phyloP scores from a whole-genome alignment of 2,888 invertebrate genomes.

The Coremacera marginata region DNA sequence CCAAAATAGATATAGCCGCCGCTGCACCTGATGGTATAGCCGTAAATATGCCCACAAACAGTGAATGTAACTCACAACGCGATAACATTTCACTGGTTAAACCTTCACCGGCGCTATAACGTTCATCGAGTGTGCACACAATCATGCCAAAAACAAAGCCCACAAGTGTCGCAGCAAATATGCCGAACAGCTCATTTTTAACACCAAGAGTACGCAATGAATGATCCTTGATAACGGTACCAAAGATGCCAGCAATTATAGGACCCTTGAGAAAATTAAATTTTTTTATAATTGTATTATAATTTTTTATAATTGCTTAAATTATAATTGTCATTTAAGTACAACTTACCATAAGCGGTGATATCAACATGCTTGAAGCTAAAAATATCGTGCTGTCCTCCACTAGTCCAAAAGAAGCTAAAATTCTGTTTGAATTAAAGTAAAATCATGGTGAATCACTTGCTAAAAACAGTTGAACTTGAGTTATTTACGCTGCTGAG shows the following conservation, averaged over 20 bases:
- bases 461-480: background rate
- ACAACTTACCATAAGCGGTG: slow-evolving; percentile 75
- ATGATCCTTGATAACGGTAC: slow-evolving; percentile 77
- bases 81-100: slow-evolving; percentile 77
- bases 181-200: slow-evolving; percentile 76
- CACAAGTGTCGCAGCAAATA: slow-evolving; percentile 75
- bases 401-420: slow-evolving; percentile 80
- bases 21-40: slow-evolving; percentile 84
- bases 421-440: slow-evolving; percentile 70
- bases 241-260: slow-evolving; percentile 82
- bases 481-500: slow-evolving; percentile 75
- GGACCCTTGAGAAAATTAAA: slow-evolving; percentile 70
- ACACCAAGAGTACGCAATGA: slow-evolving; percentile 76
- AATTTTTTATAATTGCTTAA: background rate
- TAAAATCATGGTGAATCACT: background rate
- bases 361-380: slow-evolving; percentile 85
- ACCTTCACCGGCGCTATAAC: slow-evolving; percentile 74
- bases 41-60: slow-evolving; percentile 80
- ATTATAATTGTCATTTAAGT: background rate
- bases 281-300: too few species aligned
- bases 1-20: slow-evolving; percentile 82
- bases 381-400: slow-evolving; percentile 81
- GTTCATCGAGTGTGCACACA: slow-evolving; percentile 72
- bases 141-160: slow-evolving; percentile 79
- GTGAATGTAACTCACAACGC: slow-evolving; percentile 75